Conservation (phyloP, 2,113 vertebrate genomes). For the Rhynchopsitta pachyrhyncha region DNA sequence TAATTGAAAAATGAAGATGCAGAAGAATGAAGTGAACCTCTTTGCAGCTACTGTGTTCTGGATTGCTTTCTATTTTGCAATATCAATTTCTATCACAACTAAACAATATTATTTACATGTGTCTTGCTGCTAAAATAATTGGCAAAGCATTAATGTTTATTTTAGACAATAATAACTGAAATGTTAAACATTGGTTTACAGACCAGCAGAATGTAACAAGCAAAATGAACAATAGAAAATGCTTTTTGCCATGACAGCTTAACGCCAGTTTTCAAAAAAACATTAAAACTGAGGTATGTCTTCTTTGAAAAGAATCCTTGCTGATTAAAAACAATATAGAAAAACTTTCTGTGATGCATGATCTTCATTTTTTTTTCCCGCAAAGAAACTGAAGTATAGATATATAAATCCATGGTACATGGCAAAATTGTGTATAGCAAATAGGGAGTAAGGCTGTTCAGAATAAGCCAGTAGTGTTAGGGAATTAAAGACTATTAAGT, state of each 20-base stretch:
- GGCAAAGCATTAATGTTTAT: neutral
- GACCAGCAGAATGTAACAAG: neutral
- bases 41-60: neutral
- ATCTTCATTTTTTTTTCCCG: neutral
- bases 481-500: neutral
- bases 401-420: neutral
- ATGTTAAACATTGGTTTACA: neutral
- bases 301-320: neutral
- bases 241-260: neutral
- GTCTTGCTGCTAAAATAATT: neutral
- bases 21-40: neutral
- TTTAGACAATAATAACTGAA: neutral
- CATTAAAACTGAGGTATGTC: neutral
- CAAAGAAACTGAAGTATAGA: neutral
- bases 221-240: neutral
- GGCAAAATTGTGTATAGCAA: neutral
- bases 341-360: neutral
- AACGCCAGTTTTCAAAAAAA: neutral
- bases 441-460: neutral
- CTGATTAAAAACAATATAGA: neutral
- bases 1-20: constrained; percentile 28
- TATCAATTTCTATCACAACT: neutral
- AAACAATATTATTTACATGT: neutral
- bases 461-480: neutral
- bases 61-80: neutral